Base-by-base conservation (phyloP, 2,888 invertebrate species). In the Miltochrista miniata region DNA sequence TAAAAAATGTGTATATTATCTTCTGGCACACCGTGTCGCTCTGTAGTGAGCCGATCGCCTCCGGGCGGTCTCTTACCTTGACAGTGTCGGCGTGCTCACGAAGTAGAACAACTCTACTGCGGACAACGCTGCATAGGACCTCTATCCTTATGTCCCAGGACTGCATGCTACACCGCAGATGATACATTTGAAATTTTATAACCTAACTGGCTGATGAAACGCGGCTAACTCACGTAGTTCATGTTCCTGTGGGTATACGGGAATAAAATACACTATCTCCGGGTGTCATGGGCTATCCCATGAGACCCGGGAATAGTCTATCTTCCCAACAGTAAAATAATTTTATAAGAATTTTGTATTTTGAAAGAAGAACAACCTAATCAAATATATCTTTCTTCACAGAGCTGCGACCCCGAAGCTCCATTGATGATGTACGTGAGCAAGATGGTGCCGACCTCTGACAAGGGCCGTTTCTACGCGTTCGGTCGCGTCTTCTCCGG, bases 351-450 rank as follows among this genome's bases (percentile, higher is more conserved):
- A n/a, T n/a, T n/a, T n/a, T n/a, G n/a, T n/a, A n/a, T n/a, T n/a
- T n/a, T n/a, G n/a, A n/a, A n/a, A n/a, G n/a, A n/a, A n/a, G n/a
- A n/a, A n/a, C n/a, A n/a, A n/a, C n/a, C n/a, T 24, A 24, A 2
- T 24, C 5, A 4, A 24, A 24, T 24, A 24, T 24, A 24, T 5
- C 5, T 2, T 24, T 24, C 18, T 24, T 24, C 18, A 9, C 68
- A 97, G 95, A 96, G 83, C 81, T 99, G 99, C 83, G 98, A 99
- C 90, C 96, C 99, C 11, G 96, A 98, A 69, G 99, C 96, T 38
- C 99, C 99, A 12, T 94, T 99, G 53, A 99, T 99, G 99, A 99
- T 99, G 99, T 99, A 99, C 94, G 94, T 99, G 68, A 98, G 98
- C 44, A 99, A 99, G 93, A 99, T 99, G 99, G 99, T 99, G 85